Base-by-base conservation (phyloP, 2,113 vertebrate species). In the Rousettus leschenaultii region DNA sequence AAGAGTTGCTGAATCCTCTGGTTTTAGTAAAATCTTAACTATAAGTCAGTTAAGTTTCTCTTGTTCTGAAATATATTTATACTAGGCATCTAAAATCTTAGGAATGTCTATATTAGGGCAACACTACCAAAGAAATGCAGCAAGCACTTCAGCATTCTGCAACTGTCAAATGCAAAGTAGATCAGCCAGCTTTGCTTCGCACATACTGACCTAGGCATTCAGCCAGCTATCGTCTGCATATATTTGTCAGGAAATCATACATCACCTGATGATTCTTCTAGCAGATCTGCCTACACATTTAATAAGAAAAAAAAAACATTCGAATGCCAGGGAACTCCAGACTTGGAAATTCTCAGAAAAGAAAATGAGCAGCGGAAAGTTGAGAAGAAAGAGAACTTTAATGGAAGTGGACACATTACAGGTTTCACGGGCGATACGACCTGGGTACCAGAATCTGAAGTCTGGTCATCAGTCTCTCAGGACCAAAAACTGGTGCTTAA, bases 221-320 rank as follows among this genome's bases (percentile, higher is more conserved):
- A 92, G 28, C 71, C 83, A 89, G 22, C 40, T 51, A 80, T 33
- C 1, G 0, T 92, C 55, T 53, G 61, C 89, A 90, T 71, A 63
- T 53, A 90, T 79, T 94, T 97, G 65, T 94, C 70, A 96, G 80
- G 97, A 97, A 92, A 90, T 19, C 3, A 0, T 84, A 16, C 45
- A 86, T 82, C 30, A 85, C 43, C 48, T 89, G 70, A 85, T 92
- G 59, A 85, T 80, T 97, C 61, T 57, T 24, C 86, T 83, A 66
- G 85, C 7, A 91, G 30, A 84, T 83, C 55, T 66, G 38, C 93
- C 82, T 40, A 68, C 7, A 83, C 5, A 59, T 91, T 73, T 86
- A 83, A 74, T 45, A 82, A 71, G 8, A 94, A 51, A 51, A 51
- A 51, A 91, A 95, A 14, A 48, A 24, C 38, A 63, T 16, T 35